Base-by-base conservation (phyloP, 2,113 vertebrate species). In the Suncus etruscus region DNA sequence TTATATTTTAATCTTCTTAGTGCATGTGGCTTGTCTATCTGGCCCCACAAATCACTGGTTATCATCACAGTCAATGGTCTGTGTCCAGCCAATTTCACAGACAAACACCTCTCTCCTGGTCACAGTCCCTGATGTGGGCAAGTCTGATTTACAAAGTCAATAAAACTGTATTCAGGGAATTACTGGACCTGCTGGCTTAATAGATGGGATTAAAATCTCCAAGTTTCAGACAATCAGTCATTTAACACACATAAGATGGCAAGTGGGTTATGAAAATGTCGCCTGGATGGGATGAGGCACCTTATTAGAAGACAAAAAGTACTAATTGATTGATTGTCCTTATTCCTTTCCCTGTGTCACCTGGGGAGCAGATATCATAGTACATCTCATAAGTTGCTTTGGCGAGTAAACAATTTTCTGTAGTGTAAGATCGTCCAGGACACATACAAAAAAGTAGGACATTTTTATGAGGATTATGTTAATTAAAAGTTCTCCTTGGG, bases 21-120 rank as follows among this genome's bases (percentile, higher is more conserved):
- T 76, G 92, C 81, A 84, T 96, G 95, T 89, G 96, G 95, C 96
- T 95, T 93, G 96, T 91, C 97, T 97, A 85, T 95, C 96, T 95
- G 94, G 95, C 95, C 94, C 95, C 94, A 97, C 97, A 98, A 98
- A 98, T 97, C 98, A 96, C 97, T 92, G 90, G 93, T 93, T 97
- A 97, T 98, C 98, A 98, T 96, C 94, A 94, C 95, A 95, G 96
- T 96, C 97, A 97, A 98, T 98, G 98, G 97, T 73, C 98, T 97
- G 97, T 98, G 98, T 97, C 98, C 97, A 97, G 95, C 96, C 97
- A 98, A 98, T 98, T 98, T 98, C 98, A 98, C 98, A 98, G 98
- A 97, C 97, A 98, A 98, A 97, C 87, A 97, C 97, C 94, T 92
- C 97, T 96, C 93, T 95, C 93, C 96, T 94, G 94, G 95, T 96